phyloP scores from a whole-genome alignment of 2,888 invertebrate species.

The Ormyrus pomaceus region DNA sequence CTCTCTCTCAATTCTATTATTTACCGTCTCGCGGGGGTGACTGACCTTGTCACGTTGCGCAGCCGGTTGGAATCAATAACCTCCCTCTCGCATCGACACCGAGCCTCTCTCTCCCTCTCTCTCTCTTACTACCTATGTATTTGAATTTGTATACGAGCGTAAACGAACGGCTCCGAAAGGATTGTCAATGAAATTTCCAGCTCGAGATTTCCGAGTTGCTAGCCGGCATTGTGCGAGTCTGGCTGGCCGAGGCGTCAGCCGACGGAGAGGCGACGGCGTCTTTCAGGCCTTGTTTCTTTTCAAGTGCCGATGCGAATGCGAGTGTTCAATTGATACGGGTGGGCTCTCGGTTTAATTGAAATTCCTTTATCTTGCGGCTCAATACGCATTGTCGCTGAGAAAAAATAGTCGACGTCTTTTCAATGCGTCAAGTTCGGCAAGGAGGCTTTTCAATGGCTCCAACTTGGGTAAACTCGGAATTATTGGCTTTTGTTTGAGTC shows the following conservation, averaged over 20 bases:
- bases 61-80: constrained; percentile 42
- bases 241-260: background rate
- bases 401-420: too few relatives aligned
- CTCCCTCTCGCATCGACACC: background rate
- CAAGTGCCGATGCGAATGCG: background rate
- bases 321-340: too few relatives aligned
- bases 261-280: too few relatives aligned
- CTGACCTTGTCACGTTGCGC: constrained; percentile 37
- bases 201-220: background rate
- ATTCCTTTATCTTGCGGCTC: too few relatives aligned
- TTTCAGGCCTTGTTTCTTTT: background rate
- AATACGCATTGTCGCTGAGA: too few relatives aligned
- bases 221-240: constrained; percentile 7
- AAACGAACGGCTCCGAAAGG: background rate
- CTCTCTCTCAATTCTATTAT: constrained; percentile 26
- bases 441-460: too few relatives aligned
- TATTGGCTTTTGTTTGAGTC: too few relatives aligned
- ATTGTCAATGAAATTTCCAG: constrained; percentile 36
- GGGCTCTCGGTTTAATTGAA: too few relatives aligned
- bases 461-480: too few relatives aligned
- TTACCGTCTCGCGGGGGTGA: constrained; percentile 24
- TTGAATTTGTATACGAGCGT: background rate
- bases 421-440: too few relatives aligned
- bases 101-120: background rate
- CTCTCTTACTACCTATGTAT: background rate